phyloP scores from a whole-genome alignment of 2,797 vertebrate species.

The Acanthurus tractus region DNA sequence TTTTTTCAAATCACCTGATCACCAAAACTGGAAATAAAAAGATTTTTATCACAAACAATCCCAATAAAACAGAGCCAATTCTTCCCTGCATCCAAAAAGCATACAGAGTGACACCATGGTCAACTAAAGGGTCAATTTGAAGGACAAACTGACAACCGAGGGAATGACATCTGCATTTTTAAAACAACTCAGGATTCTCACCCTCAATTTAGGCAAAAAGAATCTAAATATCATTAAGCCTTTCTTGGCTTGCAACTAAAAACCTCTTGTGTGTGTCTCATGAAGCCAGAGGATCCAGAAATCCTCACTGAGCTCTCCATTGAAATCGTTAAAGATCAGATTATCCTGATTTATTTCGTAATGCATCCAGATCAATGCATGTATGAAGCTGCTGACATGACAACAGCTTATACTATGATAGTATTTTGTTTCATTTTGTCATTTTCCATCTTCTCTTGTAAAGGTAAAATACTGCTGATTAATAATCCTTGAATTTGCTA shows the following conservation, averaged over 20 bases:
- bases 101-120: background rate
- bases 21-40: background rate
- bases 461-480: background rate
- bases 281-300: constrained; percentile 29
- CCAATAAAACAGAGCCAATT: background rate
- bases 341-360: constrained; percentile 54
- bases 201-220: background rate
- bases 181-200: background rate
- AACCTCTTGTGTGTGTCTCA: constrained; percentile 15
- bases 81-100: background rate
- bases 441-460: constrained; percentile 8
- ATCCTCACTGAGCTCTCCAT: constrained; percentile 36
- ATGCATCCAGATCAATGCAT: constrained; percentile 44
- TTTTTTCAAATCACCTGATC: background rate
- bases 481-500: constrained; percentile 40
- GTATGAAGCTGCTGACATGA: constrained; percentile 19
- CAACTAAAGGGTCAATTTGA: constrained; percentile 38
- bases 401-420: background rate
- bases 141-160: constrained; percentile 31
- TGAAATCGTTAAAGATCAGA: constrained; percentile 48
- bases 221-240: constrained; percentile 7
- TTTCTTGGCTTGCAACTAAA: constrained; percentile 9
- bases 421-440: background rate
- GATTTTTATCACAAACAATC: background rate
- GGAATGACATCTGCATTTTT: constrained; percentile 5